These are phyloP conservation scores for Myzus persicae DNA, from an alignment of 1,140 invertebrate genomes.

Conservation along the genomic window DNA sequence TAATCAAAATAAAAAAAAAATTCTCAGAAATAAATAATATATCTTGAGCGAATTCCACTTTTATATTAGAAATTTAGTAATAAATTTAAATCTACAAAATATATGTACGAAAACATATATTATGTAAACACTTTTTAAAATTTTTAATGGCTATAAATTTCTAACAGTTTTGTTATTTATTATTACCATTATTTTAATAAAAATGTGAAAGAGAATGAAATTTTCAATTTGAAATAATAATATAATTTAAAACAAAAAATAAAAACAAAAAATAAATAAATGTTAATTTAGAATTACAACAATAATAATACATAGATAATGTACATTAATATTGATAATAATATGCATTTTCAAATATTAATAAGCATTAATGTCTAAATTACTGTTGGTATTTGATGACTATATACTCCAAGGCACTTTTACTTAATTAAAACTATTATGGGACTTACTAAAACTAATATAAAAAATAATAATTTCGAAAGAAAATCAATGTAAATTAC, in stretches of 20 bases:
- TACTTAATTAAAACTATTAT: constrained; percentile 54
- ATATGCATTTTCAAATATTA: constrained; percentile 35
- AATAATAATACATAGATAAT: constrained; percentile 50
- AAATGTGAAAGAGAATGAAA: neutral
- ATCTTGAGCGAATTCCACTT: constrained; percentile 51
- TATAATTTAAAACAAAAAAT: neutral
- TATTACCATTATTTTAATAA: neutral
- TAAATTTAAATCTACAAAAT: constrained; percentile 34
- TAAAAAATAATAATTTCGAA: constrained; percentile 53
- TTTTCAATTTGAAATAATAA: neutral
- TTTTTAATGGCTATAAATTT: constrained; percentile 1
- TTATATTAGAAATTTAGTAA: constrained; percentile 22
- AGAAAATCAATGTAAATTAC: constrained; percentile 39
- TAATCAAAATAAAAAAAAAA: constrained; percentile 32
- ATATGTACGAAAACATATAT: constrained; percentile 18
- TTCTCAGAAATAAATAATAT: constrained; percentile 53
- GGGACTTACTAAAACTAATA: constrained; percentile 52
- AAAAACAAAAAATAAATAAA: neutral
- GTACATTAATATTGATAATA: constrained; percentile 52
- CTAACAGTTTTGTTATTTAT: constrained; percentile 24
- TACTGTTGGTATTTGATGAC: constrained; percentile 49
- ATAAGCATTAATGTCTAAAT: constrained; percentile 51
- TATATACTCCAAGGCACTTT: constrained; percentile 58
- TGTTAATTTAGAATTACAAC: constrained; percentile 50
- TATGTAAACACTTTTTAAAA: constrained; percentile 9